phyloP scores from a whole-genome alignment of 2,113 vertebrate genomes.

The Rattus rattus region DNA sequence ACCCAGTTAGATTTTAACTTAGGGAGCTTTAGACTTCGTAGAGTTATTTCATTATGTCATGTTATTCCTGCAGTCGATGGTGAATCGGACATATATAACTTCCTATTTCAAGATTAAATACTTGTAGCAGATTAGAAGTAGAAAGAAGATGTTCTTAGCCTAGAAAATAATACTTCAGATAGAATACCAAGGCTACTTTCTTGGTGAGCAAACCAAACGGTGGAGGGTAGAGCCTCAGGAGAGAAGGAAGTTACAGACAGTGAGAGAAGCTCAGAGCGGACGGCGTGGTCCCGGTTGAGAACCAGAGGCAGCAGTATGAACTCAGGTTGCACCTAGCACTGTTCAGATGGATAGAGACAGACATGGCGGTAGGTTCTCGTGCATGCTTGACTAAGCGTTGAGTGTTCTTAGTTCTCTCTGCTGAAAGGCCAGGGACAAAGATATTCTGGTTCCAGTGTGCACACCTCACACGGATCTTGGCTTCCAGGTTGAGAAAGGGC shows the following conservation, averaged over 20 bases:
- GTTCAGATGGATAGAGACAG: background rate
- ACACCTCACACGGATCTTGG: background rate
- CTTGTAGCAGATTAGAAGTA: background rate
- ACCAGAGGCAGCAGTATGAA: background rate
- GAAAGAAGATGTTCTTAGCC: background rate
- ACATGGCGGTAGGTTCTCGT: background rate
- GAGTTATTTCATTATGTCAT: background rate
- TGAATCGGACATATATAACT: background rate
- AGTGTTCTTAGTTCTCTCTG: background rate
- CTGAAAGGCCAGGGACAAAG: background rate
- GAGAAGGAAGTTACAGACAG: background rate
- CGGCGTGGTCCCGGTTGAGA: background rate
- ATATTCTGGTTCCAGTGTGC: background rate
- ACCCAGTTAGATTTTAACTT: background rate
- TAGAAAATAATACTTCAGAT: background rate
- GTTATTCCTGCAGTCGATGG: background rate
- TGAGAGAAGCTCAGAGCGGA: background rate
- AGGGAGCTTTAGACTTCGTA: background rate
- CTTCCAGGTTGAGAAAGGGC: background rate
- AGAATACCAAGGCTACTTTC: background rate
- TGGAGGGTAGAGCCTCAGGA: background rate
- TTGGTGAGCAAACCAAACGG: background rate
- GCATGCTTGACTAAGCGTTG: background rate
- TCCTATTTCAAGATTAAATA: conserved; percentile 11
- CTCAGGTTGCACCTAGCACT: background rate